A percentile compares a stretch with the other conserved stretches of the same genome.
Conservation (phyloP, 2,888 invertebrate genomes). For the Hirtodrosophila cameraria region DNA sequence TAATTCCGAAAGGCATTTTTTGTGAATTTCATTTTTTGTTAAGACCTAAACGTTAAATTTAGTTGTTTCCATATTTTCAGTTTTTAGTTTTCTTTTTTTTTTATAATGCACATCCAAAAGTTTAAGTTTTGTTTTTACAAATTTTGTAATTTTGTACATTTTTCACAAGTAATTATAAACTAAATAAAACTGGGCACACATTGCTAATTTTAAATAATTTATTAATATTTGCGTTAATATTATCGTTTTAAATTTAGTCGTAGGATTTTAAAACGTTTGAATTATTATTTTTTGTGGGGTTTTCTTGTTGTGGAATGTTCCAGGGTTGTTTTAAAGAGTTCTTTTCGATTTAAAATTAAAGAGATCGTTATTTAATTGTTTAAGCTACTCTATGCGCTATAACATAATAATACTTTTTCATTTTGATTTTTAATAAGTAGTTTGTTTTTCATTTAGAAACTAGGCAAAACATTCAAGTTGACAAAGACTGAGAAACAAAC, state of each 20-base stretch:
- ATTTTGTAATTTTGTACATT: constrained; percentile 59
- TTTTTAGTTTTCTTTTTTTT: constrained; percentile 27
- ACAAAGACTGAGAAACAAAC: constrained; percentile 44
- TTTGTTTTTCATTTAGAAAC: constrained; percentile 27
- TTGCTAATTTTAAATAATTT: constrained; percentile 52
- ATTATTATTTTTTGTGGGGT: constrained; percentile 23
- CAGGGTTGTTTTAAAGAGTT: constrained; percentile 45
- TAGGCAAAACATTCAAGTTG: constrained; percentile 47
- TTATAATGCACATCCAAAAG: constrained; percentile 56
- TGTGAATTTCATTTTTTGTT: constrained; percentile 66
- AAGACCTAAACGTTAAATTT: constrained; percentile 81
- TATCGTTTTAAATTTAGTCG: constrained; percentile 22
- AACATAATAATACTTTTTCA: constrained; percentile 74
- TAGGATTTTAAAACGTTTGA: constrained; percentile 15
- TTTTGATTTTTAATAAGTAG: constrained; percentile 42
- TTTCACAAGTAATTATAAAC: constrained; percentile 45
- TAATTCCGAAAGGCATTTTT: constrained; percentile 83
- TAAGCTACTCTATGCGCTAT: constrained; percentile 65
- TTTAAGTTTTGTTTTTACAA: constrained; percentile 39
- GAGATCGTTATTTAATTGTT: constrained; percentile 71
- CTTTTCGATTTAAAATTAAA: constrained; percentile 60
- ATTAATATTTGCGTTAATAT: constrained; percentile 34
- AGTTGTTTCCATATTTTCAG: constrained; percentile 57
- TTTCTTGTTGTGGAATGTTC: constrained; percentile 64
- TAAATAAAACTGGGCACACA: constrained; percentile 79